phyloP scores from a whole-genome alignment of 92 coral and sea anemone genomes.

The Palythoa heliodiscus region DNA sequence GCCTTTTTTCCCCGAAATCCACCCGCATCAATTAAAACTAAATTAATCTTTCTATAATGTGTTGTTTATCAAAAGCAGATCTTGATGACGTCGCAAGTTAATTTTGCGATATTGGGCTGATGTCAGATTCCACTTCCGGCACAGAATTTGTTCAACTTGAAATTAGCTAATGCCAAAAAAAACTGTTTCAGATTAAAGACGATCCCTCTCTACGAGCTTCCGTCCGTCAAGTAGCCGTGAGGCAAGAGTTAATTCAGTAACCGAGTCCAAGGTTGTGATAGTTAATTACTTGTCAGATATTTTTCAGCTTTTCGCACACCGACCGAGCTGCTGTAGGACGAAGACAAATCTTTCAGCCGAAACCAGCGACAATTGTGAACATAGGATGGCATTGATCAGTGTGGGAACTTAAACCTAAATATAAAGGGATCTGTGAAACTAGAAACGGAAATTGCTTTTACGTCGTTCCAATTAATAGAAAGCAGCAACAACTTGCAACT shows the following conservation, averaged over 20 bases:
- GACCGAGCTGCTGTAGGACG: not conserved
- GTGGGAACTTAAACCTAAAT: constrained; percentile 4
- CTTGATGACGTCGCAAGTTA: not conserved
- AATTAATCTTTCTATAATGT: not conserved
- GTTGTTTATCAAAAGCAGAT: not conserved
- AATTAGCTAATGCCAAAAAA: not conserved
- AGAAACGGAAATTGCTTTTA: constrained; percentile 17
- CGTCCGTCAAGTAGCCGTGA: constrained; percentile 14
- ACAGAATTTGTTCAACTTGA: constrained; percentile 7
- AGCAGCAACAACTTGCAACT: not conserved
- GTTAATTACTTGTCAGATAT: not conserved
- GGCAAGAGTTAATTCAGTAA: not conserved
- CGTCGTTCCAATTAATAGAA: not conserved
- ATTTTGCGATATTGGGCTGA: constrained; percentile 4
- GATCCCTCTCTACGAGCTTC: constrained; percentile 27
- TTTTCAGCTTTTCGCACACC: not conserved
- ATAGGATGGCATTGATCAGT: not conserved
- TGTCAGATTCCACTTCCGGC: constrained; percentile 2
- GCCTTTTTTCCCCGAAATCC: not conserved
- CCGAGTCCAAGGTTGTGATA: not conserved
- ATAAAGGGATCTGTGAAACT: not conserved
- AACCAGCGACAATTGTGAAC: not conserved
- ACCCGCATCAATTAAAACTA: not conserved
- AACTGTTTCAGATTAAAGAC: constrained; percentile 3
- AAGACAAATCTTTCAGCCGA: not conserved